Base-by-base conservation (phyloP, 92 coral and sea anemone species). In the Metridium senile region DNA sequence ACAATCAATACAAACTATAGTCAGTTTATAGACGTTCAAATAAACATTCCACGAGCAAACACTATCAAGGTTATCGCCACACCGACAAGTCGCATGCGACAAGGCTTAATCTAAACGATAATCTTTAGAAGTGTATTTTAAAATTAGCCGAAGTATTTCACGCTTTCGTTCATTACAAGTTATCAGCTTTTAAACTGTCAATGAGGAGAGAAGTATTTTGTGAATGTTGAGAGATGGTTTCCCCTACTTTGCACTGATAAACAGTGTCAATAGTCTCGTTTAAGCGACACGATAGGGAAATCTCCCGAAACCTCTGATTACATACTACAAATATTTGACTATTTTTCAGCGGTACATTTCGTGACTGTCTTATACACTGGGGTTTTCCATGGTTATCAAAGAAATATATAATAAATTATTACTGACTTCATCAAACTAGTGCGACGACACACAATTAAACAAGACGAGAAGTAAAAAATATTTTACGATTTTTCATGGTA, bases 221-320 rank as follows among this genome's bases (percentile, higher is more conserved):
- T 18, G 66, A 61, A 61, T 61, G 66, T 18, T 26, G 9, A 22
- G 66, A 26, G 30, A 23, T 61, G 66, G 66, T 27, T 61, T 61
- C 66, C 66, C 33, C 8, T 22, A 54, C 19, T 61, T 61, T 61
- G 3, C 22, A 61, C 7, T 61, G 66, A 61, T 26, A 61, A 23
- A 61, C 1, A 61, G 66, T 61, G 66, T 61, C 66, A 61, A 22
- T 61, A 11, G 33, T 26, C 66, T 23, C 6, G 66, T 61, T 61
- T 54, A 54, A 9, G 66, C 2, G 66, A 61, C 66, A 26, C 25
- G 66, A 61, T 61, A 22, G 19, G 17, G 22, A 61, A 26, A 61
- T 7, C 66, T 26, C 33, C 33, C 66, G 28, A 61, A 26, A 54
- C 13, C 8, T 39, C 49, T 39, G 49, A 39, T 39, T 39, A 4